Evolutionary conservation across 2,888 invertebrate species (phyloP), one percentile per base, ranked within the genome.

Genomic region (Eupithecia tripunctaria): DNA sequence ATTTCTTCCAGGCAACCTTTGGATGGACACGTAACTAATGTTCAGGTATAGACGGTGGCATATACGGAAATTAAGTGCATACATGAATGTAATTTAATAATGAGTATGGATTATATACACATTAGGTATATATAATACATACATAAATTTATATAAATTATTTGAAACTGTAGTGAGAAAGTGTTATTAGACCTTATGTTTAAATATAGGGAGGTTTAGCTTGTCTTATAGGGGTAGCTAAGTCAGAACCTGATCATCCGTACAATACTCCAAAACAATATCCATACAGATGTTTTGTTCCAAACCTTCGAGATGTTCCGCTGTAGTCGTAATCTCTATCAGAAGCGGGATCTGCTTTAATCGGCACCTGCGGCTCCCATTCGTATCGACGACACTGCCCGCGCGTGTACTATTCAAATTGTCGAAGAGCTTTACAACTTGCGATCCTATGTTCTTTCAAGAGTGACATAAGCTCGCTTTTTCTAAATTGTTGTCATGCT

Each of bases 391-490:
- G 89, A 92, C 91, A 89, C 84, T 86, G 82, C 80, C 81, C 85
- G 82, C 84, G 86, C 89, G 83, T 91, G 91, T 91, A 86, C 87
- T 87, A 91, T 91, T 92, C 91, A 92, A 92, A 92, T 92, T 84
- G 81, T 76, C 75, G 78, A 83, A 80, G 78, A 79, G 80, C 80
- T 86, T 84, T 84, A 82, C 27, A 68, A 38, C 60, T 59, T 29
- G 62, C 67, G 63, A 62, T 71, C 36, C 73, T 79, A 72, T 56
- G 21, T 14, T 8, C 56, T 21, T 3, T 56, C 25, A 25, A 12
- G 5, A 56, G 4, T 56, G 10, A 25, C 25, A 25, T 25, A 56
- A 5, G 25, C 25, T 12, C 5, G 36, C 36, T 63, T 63, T 36
- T 18, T 60, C 1, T 60, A 25, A 14, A 12, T 25, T 25, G 4